Evolutionary conservation across 2,888 invertebrate genomes (phyloP).

Genomic region (Heliconius cydno): DNA sequence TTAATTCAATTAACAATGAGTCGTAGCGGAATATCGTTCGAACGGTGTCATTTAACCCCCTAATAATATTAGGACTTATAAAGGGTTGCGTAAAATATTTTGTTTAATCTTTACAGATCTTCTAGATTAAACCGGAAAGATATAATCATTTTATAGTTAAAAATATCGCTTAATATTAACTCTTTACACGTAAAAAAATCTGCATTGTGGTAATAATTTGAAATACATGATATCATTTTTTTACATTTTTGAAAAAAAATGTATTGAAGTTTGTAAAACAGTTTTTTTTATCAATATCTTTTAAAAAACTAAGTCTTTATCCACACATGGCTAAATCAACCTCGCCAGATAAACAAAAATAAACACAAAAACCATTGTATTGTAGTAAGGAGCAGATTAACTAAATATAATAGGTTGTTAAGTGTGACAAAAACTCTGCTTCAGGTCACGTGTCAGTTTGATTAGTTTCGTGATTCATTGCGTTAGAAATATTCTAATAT

Average conservation of each 20-base stretch:
- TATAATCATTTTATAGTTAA: background rate
- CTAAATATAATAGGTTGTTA: conserved; percentile 39
- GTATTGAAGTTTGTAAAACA: background rate
- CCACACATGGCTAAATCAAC: background rate
- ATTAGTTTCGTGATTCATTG: conserved; percentile 71
- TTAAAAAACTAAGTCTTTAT: background rate
- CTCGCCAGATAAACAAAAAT: background rate
- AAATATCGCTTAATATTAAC: too few species aligned
- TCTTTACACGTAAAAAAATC: too few species aligned
- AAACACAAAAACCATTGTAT: conserved; percentile 22
- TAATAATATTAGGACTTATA: conserved; percentile 47
- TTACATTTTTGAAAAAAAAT: background rate
- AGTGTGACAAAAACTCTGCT: conserved; percentile 40
- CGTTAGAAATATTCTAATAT: conserved; percentile 50
- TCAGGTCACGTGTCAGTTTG: conserved; percentile 68
- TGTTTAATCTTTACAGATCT: conserved; percentile 9
- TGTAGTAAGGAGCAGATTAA: conserved; percentile 34
- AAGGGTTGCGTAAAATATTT: conserved; percentile 33
- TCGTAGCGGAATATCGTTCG: conserved; percentile 69
- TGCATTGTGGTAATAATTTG: too few species aligned
- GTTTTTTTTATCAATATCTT: too few species aligned
- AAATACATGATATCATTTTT: too few species aligned
- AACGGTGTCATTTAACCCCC: conserved; percentile 73
- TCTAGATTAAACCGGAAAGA: background rate
- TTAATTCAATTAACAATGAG: conserved; percentile 73